Base-by-base conservation (phyloP, 2,797 vertebrate species). In the Octomys mimax region DNA sequence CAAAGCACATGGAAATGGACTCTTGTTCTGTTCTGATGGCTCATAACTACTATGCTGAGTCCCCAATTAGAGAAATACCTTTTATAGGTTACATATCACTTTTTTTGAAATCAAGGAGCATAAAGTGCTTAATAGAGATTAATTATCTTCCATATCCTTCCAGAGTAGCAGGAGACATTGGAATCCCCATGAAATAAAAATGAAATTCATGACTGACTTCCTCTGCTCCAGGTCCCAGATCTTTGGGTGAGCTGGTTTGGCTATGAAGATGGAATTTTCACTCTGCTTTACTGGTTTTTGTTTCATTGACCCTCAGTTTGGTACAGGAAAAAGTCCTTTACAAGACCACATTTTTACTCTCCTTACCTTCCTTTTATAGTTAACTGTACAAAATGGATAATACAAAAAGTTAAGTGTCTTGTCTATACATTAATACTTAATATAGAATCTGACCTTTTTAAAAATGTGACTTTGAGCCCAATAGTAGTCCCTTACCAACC, bases 111-210 rank as follows among this genome's bases (percentile, higher is more conserved):
- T 90, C 80, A 71, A 89, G 84, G 89, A 95, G 87, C 92, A 83
- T 96, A 97, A 97, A 96, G 97, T 97, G 95, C 97, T 96, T 93
- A 61, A 33, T 92, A 86, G 86, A 85, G 87, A 54, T n/a, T 39
- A 64, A 54, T 66, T 59, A 70, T 83, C 94, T 92, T 52, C 33
- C 52, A 42, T 26, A 61, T 85, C 89, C 57, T 87, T 66, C 79
- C 70, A 89, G 86, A 70, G 33, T 24, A 59, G 68, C 62, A 13
- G 36, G 64, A 80, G 84, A 81, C 7, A 21, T 28, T 8, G 39
- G 84, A 73, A 21, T 59, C 33, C 46, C 83, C 5, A 19, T 31
- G 19, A 42, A 52, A 73, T 62, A 59, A 81, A 81, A 89, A 77
- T n/a, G 49, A 78, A 46, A 49, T 52, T 57, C 14, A 4, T 19